A percentile compares a stretch with the other conserved stretches of the same genome.
Evolutionary conservation across 2,797 vertebrate species (phyloP).

Genomic region (Eulemur albifrons): DNA sequence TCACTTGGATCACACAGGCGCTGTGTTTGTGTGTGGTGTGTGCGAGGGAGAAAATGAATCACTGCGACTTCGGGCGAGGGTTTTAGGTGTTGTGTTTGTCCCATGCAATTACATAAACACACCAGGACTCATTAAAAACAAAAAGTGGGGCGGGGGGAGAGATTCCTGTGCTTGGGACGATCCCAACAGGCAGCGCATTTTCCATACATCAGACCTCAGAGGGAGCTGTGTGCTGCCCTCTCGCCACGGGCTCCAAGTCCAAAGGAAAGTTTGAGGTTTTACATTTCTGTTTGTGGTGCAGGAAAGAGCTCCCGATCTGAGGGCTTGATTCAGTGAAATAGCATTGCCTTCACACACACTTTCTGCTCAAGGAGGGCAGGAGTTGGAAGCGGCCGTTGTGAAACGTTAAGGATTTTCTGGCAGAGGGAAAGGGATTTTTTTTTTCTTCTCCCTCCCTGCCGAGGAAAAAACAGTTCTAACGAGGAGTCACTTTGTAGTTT

Average conservation of each 20-base stretch:
- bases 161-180: conserved; percentile 58
- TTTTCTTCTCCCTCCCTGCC: conserved; percentile 61
- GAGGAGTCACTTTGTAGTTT: conserved; percentile 75
- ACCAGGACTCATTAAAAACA: conserved; percentile 70
- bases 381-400: conserved; percentile 85
- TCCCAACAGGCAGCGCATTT: conserved; percentile 73
- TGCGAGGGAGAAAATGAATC: conserved; percentile 84
- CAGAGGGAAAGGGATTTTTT: conserved; percentile 82
- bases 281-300: conserved; percentile 85
- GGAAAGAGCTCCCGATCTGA: conserved; percentile 88
- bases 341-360: conserved; percentile 87
- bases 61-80: conserved; percentile 79
- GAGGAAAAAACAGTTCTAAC: conserved; percentile 77
- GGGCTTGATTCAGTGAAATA: conserved; percentile 86
- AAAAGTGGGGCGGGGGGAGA: not conserved
- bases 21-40: conserved; percentile 72
- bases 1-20: conserved; percentile 84
- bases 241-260: conserved; percentile 71
- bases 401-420: conserved; percentile 86
- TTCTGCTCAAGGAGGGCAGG: conserved; percentile 84
- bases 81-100: conserved; percentile 84
- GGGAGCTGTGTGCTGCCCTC: conserved; percentile 73
- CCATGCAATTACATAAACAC: conserved; percentile 84
- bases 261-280: conserved; percentile 85
- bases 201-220: conserved; percentile 70